Evolutionary conservation across 37 sponge, comb jelly and placozoan species (phyloP).

Genomic region (Cliona cf. orientalis): DNA sequence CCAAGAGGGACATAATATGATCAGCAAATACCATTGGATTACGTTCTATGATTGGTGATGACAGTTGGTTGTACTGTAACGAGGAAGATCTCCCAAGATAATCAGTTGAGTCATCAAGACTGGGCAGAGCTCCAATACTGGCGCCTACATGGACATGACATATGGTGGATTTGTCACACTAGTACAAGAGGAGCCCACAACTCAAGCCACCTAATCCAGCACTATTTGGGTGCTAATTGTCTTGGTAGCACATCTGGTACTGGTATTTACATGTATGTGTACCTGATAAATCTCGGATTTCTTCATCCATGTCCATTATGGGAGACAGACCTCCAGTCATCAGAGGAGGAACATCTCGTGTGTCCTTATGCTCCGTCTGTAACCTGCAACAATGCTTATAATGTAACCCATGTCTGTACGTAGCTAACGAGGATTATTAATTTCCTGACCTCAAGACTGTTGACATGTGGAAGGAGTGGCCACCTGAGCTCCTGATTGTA

Average conservation of each 20-base stretch:
- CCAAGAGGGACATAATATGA: slow-evolving; percentile 5
- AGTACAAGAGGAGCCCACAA: too few species aligned
- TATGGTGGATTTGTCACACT: too few species aligned
- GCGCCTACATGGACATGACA: not conserved
- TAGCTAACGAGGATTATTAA: not conserved
- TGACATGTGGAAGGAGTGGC: not conserved
- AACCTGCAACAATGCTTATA: not conserved
- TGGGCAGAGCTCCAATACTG: slow-evolving; percentile 5
- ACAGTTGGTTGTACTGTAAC: not conserved
- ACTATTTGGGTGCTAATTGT: not conserved
- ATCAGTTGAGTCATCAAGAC: not conserved
- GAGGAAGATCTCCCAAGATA: not conserved
- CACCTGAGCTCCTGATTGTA: not conserved
- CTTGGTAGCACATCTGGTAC: not conserved
- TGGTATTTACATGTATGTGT: slow-evolving; percentile 5
- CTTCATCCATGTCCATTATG: slow-evolving; percentile 13
- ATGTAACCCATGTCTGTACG: not conserved
- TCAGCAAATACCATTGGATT: not conserved
- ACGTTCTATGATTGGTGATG: not conserved
- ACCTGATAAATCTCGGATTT: slow-evolving; percentile 5
- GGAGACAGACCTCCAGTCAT: slow-evolving; percentile 4
- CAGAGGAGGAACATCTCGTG: not conserved
- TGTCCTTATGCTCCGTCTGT: too few species aligned
- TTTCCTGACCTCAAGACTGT: not conserved
- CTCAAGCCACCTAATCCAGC: not conserved